Base-by-base conservation (phyloP, 1,140 invertebrate species). In the Meloidogyne floridensis region DNA sequence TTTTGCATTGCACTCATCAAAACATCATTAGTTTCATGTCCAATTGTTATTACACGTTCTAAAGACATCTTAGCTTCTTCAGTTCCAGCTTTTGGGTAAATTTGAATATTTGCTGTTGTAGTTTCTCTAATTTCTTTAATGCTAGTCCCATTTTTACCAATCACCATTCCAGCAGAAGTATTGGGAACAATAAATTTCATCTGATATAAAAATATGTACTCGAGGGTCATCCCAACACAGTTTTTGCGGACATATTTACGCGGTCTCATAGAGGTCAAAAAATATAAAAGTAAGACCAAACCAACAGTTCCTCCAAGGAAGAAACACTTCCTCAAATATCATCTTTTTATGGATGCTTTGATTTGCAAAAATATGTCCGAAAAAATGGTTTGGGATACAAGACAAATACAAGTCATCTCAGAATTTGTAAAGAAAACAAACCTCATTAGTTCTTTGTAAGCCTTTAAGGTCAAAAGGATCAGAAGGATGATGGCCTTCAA, bases 61-160 rank as follows among this genome's bases (percentile, higher is more conserved):
- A 96, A 95, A 76, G 98, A 92, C 86, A 95, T 95, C 71, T 97
- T 93, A 91, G 98, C 96, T 91, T 97, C 97, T 54, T 86, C 84
- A 42, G 85, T 82, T n/a, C 89, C 88, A 80, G 96, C 95, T 91
- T 98, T 98, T 91, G 98, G 96, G 88, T 96, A 98, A 89, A 99
- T 96, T 92, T 98, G 96, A 85, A 98, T 95, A 91, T 97, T 98
- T 82, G 96, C 96, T 84, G 82, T 83, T 18, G 94, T 97, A 90
- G 95, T 94, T 91, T 98, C 96, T 92, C 98, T 98, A 86, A 98
- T 96, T 92, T 98, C 96, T 91, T 98, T 98, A 86, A 98, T 98
- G 89, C 95, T 98, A 91, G 95, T 95, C 76, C 97, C 97, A 81
- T 94, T 95, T 91, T 98, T 98, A 84, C 97, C 97, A 90, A 98